These are phyloP conservation scores for Neodon shergylaensis DNA, from an alignment of 2,113 vertebrate species.

Conservation along the genomic window DNA sequence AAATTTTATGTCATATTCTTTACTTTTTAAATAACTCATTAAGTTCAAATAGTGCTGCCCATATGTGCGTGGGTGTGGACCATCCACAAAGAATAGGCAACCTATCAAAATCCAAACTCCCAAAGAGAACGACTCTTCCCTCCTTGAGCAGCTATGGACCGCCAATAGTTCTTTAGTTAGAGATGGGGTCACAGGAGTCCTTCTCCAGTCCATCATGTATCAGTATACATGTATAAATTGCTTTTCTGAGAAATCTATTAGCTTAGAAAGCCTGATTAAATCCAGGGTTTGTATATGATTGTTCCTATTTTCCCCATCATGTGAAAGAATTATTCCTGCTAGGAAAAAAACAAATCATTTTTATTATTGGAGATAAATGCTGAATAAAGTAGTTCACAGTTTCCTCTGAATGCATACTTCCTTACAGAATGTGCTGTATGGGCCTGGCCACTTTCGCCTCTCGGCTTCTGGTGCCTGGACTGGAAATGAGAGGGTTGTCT, in stretches of 20 bases:
- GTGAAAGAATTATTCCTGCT: not conserved
- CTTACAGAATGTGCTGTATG: not conserved
- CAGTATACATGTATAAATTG: not conserved
- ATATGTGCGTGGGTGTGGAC: not conserved
- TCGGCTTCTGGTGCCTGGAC: not conserved
- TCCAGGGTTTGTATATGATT: not conserved
- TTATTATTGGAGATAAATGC: not conserved
- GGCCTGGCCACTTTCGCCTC: not conserved
- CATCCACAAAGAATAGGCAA: not conserved
- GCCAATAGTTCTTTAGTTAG: not conserved
- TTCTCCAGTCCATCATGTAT: too few relatives aligned
- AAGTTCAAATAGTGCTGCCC: not conserved
- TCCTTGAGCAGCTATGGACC: too few relatives aligned
- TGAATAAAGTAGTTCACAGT: not conserved
- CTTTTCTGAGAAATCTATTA: not conserved
- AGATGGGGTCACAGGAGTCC: too few relatives aligned
- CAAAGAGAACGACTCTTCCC: not conserved
- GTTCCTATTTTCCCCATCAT: not conserved
- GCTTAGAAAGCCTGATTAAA: not conserved
- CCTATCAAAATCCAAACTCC: not conserved
- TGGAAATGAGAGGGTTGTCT: not conserved
- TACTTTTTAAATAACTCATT: not conserved
- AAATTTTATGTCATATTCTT: not conserved
- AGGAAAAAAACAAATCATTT: not conserved
- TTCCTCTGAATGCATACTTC: not conserved